Conservation (phyloP, 2,113 vertebrate species). For the Cebidichthys violaceus region DNA sequence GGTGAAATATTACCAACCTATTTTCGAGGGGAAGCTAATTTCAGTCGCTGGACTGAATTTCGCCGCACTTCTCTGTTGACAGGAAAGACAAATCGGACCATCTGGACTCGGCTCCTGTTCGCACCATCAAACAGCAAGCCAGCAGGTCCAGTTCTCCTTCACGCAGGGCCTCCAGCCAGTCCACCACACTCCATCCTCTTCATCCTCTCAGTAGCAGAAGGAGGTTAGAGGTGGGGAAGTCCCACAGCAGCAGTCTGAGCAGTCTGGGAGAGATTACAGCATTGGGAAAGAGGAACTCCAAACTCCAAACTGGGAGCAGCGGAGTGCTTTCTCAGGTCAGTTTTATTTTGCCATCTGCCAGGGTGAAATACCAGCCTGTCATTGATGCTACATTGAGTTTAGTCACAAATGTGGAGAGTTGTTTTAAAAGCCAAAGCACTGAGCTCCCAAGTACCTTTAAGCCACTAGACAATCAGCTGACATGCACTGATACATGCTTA, state of each 20-base stretch:
- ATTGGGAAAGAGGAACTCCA: slow-evolving; percentile 51
- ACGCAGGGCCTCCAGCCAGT: neutral
- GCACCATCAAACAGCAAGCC: neutral
- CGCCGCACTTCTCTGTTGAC: neutral
- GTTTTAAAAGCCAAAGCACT: neutral
- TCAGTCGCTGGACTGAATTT: neutral
- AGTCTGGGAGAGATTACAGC: slow-evolving; percentile 69
- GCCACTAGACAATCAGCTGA: neutral
- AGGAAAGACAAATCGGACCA: slow-evolving; percentile 51
- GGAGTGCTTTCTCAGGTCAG: slow-evolving; percentile 72
- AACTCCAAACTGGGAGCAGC: slow-evolving; percentile 43
- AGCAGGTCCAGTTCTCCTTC: slow-evolving; percentile 35
- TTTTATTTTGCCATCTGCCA: neutral
- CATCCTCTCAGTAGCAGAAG: neutral
- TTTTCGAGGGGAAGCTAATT: neutral
- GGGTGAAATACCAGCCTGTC: neutral
- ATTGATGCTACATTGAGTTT: neutral
- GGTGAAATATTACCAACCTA: neutral
- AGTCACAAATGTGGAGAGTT: neutral
- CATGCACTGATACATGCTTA: neutral
- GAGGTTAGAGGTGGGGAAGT: fast-evolving
- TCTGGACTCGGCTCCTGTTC: neutral
- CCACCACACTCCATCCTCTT: neutral
- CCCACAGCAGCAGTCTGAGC: slow-evolving; percentile 78
- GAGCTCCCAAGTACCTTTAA: neutral